Percentiles rank a stretch among this genome's conserved stretches.
phyloP scores from a whole-genome alignment of 2,888 invertebrate species.

The Apodemia mormo region DNA sequence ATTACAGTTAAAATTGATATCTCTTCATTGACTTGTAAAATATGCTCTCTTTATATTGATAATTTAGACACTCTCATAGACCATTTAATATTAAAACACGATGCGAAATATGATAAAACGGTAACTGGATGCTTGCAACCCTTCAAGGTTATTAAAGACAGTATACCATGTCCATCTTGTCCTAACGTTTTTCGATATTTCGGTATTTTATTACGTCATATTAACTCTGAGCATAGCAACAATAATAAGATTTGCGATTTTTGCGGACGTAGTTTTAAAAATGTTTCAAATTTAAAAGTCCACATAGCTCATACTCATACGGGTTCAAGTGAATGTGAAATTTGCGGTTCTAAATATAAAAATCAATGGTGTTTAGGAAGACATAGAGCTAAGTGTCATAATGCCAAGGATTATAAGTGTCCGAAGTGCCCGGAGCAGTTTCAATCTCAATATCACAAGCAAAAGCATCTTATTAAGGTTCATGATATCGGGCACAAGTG shows the following conservation, averaged over 20 bases:
- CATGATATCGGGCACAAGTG: conserved; percentile 72
- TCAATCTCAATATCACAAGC: conserved; percentile 75
- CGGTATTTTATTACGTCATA: conserved; percentile 60
- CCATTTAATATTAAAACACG: conserved; percentile 59
- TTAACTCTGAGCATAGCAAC: conserved; percentile 65
- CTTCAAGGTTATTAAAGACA: conserved; percentile 62
- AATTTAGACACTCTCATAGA: conserved; percentile 59
- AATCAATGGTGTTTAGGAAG: conserved; percentile 65
- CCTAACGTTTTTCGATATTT: conserved; percentile 62
- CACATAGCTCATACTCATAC: conserved; percentile 65
- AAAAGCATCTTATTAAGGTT: conserved; percentile 75
- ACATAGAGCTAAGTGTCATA: conserved; percentile 64
- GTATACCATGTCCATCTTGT: conserved; percentile 64
- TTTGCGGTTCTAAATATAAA: conserved; percentile 62
- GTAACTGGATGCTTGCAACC: conserved; percentile 61
- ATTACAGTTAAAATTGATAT: conserved; percentile 65
- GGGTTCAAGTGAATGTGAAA: conserved; percentile 58
- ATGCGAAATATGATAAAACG: conserved; percentile 62
- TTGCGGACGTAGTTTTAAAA: conserved; percentile 65
- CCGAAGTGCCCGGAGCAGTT: conserved; percentile 69
- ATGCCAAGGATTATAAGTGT: conserved; percentile 68
- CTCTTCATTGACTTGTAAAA: conserved; percentile 56
- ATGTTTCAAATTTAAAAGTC: conserved; percentile 58
- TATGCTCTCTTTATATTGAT: conserved; percentile 50
- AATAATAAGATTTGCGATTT: conserved; percentile 70